Evolutionary conservation across 1,140 invertebrate genomes (phyloP).

Genomic region (Akabosia matsudoensis): DNA sequence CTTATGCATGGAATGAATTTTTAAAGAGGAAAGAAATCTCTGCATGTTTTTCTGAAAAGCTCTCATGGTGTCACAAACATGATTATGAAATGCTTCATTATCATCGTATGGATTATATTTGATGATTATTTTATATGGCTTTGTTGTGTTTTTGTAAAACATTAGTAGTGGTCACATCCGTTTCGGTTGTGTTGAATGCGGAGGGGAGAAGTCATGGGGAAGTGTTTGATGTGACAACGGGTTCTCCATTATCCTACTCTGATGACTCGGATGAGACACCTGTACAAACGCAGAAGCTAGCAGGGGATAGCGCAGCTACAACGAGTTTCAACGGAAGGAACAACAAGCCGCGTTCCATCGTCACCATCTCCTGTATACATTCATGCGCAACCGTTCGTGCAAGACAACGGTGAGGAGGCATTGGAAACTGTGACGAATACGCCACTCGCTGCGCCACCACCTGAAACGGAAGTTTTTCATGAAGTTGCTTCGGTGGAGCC

Average conservation of each 20-base stretch:
- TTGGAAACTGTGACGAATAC: neutral
- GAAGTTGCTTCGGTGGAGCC: neutral
- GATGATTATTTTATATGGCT: neutral
- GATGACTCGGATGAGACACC: too few species aligned
- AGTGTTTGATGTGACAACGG: neutral
- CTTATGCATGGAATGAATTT: neutral
- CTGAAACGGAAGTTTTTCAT: neutral
- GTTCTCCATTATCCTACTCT: neutral
- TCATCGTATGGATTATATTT: neutral
- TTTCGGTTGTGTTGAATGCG: neutral
- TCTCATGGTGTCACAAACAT: too few species aligned
- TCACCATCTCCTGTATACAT: neutral
- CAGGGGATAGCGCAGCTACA: too few species aligned
- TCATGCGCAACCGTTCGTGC: neutral
- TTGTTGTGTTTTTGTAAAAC: too few species aligned
- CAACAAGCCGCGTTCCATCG: too few species aligned
- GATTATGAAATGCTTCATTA: too few species aligned
- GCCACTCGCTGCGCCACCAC: neutral
- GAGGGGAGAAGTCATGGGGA: neutral
- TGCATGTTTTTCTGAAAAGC: too few species aligned
- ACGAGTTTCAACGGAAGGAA: too few species aligned
- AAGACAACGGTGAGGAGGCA: neutral
- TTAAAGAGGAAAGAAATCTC: too few species aligned
- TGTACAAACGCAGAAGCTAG: too few species aligned
- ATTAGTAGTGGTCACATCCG: conserved; percentile 16